Evolutionary conservation across 2,797 vertebrate species (phyloP), one percentile per base, ranked within the genome.

Genomic region (Rhadinocentrus ornatus): DNA sequence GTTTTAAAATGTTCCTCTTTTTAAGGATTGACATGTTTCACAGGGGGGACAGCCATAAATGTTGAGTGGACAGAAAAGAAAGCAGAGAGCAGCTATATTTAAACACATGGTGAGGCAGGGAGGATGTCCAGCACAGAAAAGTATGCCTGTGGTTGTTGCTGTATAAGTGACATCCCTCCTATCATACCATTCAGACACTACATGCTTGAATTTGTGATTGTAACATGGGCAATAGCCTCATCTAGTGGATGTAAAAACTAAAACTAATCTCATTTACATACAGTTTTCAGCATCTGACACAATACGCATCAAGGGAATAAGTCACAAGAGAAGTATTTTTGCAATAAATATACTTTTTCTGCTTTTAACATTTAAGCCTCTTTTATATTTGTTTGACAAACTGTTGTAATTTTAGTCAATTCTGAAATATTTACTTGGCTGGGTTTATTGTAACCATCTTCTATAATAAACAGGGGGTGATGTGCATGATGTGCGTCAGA

Each of bases 211-310:
- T 29, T 59, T 58, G 24, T 24, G 12, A 44, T 41, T 27, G 48
- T 46, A 37, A 32, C 22, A 13, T 7, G 18, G 22, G n/a, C 29
- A 3, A 52, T 6, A n/a, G 20, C 46, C 48, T 35, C 6, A 24
- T 62, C 59, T 32, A 15, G 39, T 29, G 18, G 31, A 53, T 53
- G n/a, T 6, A 34, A 35, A 55, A n/a, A 62, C 8, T 64, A 29
- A 66, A 75, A 34, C 54, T 35, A 65, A 80, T 54, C 12, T 50
- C 37, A 77, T 27, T 41, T 46, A n/a, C n/a, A 24, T 66, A 44
- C 26, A 35, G 55, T 41, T 74, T 61, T 37, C 54, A 73, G 61
- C 62, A 69, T 66, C 67, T 6, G 34, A 50, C 22, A 26, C 16
- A 27, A 15, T 11, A 16, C 37, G 6, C 7, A 44, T 12, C 27